Evolutionary conservation across 2,797 vertebrate genomes (phyloP).

Genomic region (Manis crassicaudata): DNA sequence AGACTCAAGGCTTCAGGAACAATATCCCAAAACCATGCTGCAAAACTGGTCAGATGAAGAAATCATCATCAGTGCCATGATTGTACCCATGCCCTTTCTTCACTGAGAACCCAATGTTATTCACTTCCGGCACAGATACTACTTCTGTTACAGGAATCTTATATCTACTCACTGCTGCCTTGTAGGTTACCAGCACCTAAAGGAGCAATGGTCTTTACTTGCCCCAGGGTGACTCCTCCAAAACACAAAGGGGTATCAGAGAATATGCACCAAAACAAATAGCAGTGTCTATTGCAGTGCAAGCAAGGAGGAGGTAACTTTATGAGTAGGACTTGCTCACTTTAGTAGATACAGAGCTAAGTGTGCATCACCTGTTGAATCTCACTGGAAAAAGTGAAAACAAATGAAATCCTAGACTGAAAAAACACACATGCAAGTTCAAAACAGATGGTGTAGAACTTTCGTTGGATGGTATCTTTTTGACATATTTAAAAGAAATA

Average conservation of each 20-base stretch:
- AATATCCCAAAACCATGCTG: neutral
- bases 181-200: neutral
- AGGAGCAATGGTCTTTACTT: neutral
- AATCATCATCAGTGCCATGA: neutral
- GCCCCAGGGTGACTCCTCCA: neutral
- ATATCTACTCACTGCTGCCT: neutral
- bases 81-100: neutral
- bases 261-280: neutral
- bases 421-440: conserved; percentile 36
- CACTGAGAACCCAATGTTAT: neutral
- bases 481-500: conserved; percentile 31
- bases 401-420: conserved; percentile 26
- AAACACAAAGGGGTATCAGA: neutral
- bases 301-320: neutral
- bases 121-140: neutral
- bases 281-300: neutral
- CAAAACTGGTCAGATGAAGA: neutral
- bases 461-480: conserved; percentile 15
- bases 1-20: neutral
- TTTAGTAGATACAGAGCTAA: conserved; percentile 40
- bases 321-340: conserved; percentile 42
- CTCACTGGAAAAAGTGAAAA: conserved; percentile 43
- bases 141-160: neutral
- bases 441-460: neutral
- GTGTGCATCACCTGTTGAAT: conserved; percentile 37